Evolutionary conservation across 2,888 invertebrate genomes (phyloP).

Genomic region (Cepaea hortensis): DNA sequence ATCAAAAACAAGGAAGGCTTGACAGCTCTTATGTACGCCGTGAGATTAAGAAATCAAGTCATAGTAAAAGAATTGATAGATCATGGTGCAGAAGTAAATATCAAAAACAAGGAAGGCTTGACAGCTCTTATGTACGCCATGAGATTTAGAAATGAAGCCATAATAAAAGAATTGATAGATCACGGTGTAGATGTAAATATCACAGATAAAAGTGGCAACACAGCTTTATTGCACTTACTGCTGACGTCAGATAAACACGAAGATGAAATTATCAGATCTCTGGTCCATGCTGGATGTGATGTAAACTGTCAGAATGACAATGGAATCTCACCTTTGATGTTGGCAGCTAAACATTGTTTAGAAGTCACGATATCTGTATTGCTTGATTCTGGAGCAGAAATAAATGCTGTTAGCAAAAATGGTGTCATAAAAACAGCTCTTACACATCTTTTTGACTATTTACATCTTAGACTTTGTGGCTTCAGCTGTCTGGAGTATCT

Average conservation of each 20-base stretch:
- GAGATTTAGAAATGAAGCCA: neutral
- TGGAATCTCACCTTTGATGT: conserved; percentile 10
- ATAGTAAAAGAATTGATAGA: neutral
- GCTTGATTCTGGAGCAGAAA: conserved; percentile 1
- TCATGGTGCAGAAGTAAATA: neutral
- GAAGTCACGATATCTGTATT: neutral
- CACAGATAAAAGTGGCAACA: neutral
- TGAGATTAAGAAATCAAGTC: neutral
- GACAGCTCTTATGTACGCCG: neutral
- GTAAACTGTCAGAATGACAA: conserved; percentile 16
- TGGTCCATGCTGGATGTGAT: neutral
- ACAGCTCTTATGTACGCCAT: neutral
- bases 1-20: neutral
- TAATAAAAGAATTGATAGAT: neutral
- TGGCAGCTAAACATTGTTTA: neutral
- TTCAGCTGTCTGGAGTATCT: neutral
- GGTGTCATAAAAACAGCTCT: conserved; percentile 5
- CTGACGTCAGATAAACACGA: neutral
- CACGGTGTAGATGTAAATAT: conserved; percentile 8
- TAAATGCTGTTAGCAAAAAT: neutral
- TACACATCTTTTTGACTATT: neutral
- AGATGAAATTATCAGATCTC: neutral
- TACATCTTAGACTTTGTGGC: too few relatives aligned
- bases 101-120: neutral
- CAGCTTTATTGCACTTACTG: neutral